Base-by-base conservation (phyloP, 2,888 invertebrate genomes). In the Furcula furcula region DNA sequence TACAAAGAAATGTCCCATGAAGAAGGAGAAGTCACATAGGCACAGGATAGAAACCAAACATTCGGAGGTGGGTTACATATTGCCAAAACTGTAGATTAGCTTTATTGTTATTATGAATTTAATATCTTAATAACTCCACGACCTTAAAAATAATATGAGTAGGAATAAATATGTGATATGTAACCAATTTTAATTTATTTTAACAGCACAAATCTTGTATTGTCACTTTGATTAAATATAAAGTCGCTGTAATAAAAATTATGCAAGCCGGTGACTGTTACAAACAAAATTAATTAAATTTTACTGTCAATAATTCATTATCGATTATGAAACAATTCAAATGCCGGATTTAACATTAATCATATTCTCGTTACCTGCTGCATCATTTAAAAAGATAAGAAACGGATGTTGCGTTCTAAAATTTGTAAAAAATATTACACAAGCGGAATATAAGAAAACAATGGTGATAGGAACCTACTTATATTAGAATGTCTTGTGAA, bases 271-370 rank as follows among this genome's bases (percentile, higher is more conserved):
- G 9, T 22, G 5, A 22, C 22, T 26, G 26, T 18, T 21, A 23
- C 10, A 20, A 15, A 7, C 12, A 22, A 31, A n/a, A 22, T 27
- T 22, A 30, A 34, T 22, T 26, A 18, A 40, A 36, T 31, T 23
- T 13, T 0, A 23, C 23, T 1, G 23, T 7, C n/a, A n/a, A 12
- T 20, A 26, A 40, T 41, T 40, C 23, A 34, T 41, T 37, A 41
- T 46, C 33, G 28, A 36, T 55, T 55, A 44, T 12, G 46, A 32
- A 49, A 55, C 28, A 20, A 32, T 46, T 23, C 20, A 26, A 14
- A 23, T 23, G 21, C 23, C 18, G 4, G 31, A 37, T 46, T 40
- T 34, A 21, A 30, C 22, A 39, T 40, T 40, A 39, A 48, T 40
- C 14, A 38, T 7, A 25, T 23, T 38, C 28, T 35, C 19, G 19